Percentiles rank a stretch among this genome's conserved stretches.
phyloP scores from a whole-genome alignment of 1,140 invertebrate genomes.

The Diorhabda elongata region DNA sequence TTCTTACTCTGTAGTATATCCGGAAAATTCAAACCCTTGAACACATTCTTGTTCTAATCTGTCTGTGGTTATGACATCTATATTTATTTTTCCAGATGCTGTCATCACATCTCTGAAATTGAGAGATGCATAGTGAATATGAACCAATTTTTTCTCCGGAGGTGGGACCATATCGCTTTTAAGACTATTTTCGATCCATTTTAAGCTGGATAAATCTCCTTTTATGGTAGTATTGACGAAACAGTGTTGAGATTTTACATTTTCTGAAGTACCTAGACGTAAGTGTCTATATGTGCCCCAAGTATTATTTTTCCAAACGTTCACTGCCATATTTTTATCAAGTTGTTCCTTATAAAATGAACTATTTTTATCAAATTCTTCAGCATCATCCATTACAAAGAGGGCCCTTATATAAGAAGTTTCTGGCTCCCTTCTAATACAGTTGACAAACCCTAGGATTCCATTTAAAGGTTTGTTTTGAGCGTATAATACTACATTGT shows the following conservation, averaged over 20 bases:
- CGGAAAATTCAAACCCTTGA: conserved; percentile 71
- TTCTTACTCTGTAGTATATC: conserved; percentile 34
- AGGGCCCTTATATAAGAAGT: conserved; percentile 59
- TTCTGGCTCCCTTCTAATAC: conserved; percentile 64
- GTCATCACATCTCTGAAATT: conserved; percentile 80
- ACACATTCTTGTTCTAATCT: conserved; percentile 60
- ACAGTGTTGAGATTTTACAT: conserved; percentile 58
- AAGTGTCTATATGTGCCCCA: conserved; percentile 61
- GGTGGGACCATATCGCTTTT: conserved; percentile 42
- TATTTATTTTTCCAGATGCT: conserved; percentile 66
- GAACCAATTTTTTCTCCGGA: conserved; percentile 48
- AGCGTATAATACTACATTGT: conserved; percentile 55
- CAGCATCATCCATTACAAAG: conserved; percentile 64
- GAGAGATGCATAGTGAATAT: conserved; percentile 62
- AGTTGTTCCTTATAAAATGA: conserved; percentile 59
- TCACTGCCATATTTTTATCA: conserved; percentile 60
- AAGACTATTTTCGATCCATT: conserved; percentile 71
- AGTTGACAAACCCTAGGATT: conserved; percentile 74
- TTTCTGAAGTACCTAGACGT: neutral
- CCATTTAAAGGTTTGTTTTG: conserved; percentile 66
- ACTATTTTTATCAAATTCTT: conserved; percentile 58
- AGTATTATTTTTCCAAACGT: conserved; percentile 57
- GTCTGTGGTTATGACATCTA: conserved; percentile 55
- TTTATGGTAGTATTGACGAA: conserved; percentile 73
- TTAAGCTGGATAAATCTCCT: conserved; percentile 81